A percentile compares a stretch with the other conserved stretches of the same genome.
Evolutionary conservation across 2,797 vertebrate genomes (phyloP).

Genomic region (Notamacropus eugenii): DNA sequence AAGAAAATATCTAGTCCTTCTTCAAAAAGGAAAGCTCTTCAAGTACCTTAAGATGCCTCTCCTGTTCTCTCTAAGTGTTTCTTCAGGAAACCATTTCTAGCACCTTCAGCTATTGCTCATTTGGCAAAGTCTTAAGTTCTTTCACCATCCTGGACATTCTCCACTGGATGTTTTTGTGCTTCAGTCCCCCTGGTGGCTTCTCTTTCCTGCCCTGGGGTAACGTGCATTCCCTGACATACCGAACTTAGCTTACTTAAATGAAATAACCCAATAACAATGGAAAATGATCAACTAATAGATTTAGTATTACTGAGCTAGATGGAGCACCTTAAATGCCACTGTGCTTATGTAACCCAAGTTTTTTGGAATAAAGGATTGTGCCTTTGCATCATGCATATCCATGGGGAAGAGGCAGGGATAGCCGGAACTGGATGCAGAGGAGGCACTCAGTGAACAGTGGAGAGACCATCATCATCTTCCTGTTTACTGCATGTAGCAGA

Average conservation of each 20-base stretch:
- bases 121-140: not conserved
- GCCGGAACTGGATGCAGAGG: not conserved
- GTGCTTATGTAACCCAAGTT: not conserved
- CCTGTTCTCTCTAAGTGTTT: not conserved
- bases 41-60: not conserved
- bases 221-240: not conserved
- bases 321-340: not conserved
- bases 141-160: not conserved
- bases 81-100: not conserved
- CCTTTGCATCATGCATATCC: not conserved
- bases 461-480: not conserved
- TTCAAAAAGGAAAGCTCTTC: not conserved
- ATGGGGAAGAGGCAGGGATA: not conserved
- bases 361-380: not conserved
- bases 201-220: not conserved
- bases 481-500: not conserved
- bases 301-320: not conserved
- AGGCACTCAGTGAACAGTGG: not conserved
- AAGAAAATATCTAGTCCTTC: not conserved
- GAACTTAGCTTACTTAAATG: not conserved
- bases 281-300: not conserved
- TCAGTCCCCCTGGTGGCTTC: not conserved
- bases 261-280: not conserved
- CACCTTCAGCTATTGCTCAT: not conserved
- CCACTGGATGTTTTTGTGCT: not conserved